Evolutionary conservation across 2,113 vertebrate species (phyloP), one percentile per base, ranked within the genome.

Genomic region (Aviceda subcristata): DNA sequence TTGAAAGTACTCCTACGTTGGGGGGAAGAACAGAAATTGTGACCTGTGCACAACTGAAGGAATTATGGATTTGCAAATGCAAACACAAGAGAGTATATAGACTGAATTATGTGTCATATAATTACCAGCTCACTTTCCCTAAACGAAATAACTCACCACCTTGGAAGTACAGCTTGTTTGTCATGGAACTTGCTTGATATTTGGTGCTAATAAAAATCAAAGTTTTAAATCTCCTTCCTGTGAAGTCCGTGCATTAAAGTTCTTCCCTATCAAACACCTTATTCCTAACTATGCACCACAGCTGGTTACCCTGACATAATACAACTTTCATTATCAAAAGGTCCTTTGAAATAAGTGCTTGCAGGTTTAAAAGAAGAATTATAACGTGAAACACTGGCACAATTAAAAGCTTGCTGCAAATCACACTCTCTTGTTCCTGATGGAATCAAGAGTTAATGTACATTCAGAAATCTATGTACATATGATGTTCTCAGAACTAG

Each of bases 151-250:
- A 91, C 72, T 95, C 85, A 92, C 84, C 92, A 95, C 76, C 83
- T 81, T 95, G 92, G 69, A 94, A 96, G 91, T 94, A 87, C 73
- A 96, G 79, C 83, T 94, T 94, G n/a, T 64, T 82, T 94, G 91
- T 96, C 86, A 94, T 94, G 92, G 80, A 95, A 94, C 93, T 93
- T 96, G 94, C 94, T 95, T 95, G 91, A 78, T 96, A 92, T 95
- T 85, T 95, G 95, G 92, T 95, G 94, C 88, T 96, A 95, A 96
- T 94, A 97, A 94, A 97, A 80, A 63, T 0, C 75, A 64, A 95
- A 91, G 86, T 84, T 95, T 94, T 97, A 94, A 95, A 78, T 94
- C 80, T 88, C 43, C 59, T 81, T 73, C 77, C 74, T 88, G 75
- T 92, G 91, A 96, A 94, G 81, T 90, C 51, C 1, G 6, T 95